Percentiles rank a stretch among this genome's conserved stretches.
Conservation (phyloP, 2,113 vertebrate genomes). For the Muntiacus reevesi region DNA sequence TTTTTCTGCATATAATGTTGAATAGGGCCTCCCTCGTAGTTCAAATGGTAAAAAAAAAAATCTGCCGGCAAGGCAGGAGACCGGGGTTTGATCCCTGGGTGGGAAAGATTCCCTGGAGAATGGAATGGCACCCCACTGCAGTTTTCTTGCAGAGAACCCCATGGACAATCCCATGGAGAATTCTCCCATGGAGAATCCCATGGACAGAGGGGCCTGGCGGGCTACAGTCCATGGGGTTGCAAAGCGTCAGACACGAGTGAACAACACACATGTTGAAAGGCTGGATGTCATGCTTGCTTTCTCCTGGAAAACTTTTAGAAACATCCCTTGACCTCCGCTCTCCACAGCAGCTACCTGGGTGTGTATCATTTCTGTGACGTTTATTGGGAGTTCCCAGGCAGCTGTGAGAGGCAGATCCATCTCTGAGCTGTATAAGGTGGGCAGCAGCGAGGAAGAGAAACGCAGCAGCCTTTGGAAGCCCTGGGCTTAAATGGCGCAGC, state of each 20-base stretch:
- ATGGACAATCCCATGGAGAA: not conserved
- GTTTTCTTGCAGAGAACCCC: not conserved
- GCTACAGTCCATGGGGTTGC: not conserved
- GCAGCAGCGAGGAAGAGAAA: not conserved
- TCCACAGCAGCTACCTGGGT: accelerated
- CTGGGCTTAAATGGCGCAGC: too few relatives aligned
- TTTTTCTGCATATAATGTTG: not conserved
- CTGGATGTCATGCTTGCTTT: not conserved
- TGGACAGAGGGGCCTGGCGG: not conserved
- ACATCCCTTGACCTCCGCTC: too few relatives aligned
- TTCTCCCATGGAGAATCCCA: not conserved
- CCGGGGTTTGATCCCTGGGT: not conserved
- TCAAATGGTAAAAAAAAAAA: not conserved
- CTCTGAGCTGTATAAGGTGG: not conserved
- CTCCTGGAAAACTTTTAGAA: not conserved
- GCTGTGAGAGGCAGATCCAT: not conserved
- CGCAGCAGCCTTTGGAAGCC: not conserved
- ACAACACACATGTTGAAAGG: not conserved
- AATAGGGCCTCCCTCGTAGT: not conserved
- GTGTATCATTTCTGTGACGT: not conserved
- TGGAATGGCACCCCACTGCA: not conserved
- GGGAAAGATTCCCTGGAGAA: not conserved
- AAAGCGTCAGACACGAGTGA: not conserved
- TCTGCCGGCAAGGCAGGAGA: not conserved
- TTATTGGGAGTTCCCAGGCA: not conserved